Evolutionary conservation across 2,113 vertebrate genomes (phyloP).

Genomic region (Anthoscopus minutus): DNA sequence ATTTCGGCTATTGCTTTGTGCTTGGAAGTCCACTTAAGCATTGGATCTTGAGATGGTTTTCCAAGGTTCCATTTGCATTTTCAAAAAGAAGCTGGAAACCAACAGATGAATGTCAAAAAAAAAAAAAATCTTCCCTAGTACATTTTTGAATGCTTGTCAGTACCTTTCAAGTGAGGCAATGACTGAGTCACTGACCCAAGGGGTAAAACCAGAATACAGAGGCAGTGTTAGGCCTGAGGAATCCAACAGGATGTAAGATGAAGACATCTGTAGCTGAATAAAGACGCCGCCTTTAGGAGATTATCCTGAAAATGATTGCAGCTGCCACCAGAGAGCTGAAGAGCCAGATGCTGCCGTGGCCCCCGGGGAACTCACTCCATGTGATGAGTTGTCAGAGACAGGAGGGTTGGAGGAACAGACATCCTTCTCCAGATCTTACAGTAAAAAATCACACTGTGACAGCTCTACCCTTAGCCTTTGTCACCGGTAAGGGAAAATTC

Average conservation of each 20-base stretch:
- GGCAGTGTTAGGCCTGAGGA: conserved; percentile 21
- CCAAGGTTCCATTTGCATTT: background rate
- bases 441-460: background rate
- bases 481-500: background rate
- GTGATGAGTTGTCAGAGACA: background rate
- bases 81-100: background rate
- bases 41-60: background rate
- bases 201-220: background rate
- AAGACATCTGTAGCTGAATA: conserved; percentile 67
- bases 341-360: conserved; percentile 43
- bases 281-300: conserved; percentile 52
- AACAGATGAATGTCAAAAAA: background rate
- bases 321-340: conserved; percentile 54
- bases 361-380: background rate
- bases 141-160: background rate
- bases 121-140: background rate
- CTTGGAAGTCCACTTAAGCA: background rate
- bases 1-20: background rate
- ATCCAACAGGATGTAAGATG: conserved; percentile 53
- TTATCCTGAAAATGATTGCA: conserved; percentile 60
- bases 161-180: background rate
- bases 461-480: background rate
- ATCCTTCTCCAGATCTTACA: conserved; percentile 13
- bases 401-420: background rate
- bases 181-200: background rate